Conservation (phyloP, 2,797 vertebrate genomes). For the Diceros bicornis region DNA sequence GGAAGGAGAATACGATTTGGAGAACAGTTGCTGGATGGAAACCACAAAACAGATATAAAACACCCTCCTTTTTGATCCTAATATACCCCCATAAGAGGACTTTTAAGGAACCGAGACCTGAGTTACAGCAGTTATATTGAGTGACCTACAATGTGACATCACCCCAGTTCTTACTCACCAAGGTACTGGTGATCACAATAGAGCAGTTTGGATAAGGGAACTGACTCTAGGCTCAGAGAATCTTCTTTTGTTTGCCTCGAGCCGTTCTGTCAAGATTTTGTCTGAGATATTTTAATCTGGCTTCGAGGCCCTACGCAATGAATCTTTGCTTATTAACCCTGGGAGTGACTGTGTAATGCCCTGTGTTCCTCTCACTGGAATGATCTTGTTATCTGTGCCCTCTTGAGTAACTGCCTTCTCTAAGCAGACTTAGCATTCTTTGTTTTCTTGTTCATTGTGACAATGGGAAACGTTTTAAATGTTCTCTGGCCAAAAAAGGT, state of each 20-base stretch:
- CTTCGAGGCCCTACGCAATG: background rate
- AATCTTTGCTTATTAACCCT: background rate
- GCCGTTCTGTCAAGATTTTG: background rate
- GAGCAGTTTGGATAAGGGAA: background rate
- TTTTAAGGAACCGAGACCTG: background rate
- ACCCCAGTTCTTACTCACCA: background rate
- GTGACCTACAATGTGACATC: background rate
- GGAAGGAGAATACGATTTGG: background rate
- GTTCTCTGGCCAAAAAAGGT: background rate
- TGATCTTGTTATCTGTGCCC: background rate
- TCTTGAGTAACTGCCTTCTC: background rate
- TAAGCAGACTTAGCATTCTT: background rate
- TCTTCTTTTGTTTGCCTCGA: background rate
- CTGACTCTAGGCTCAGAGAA: background rate
- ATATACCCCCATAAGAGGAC: background rate
- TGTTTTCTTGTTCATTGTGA: slow-evolving; percentile 17
- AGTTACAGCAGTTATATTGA: background rate
- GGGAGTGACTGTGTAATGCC: too few relatives aligned
- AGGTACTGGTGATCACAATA: background rate
- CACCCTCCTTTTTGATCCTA: background rate
- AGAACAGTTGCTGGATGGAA: background rate
- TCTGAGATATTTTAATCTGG: background rate
- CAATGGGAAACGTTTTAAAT: background rate
- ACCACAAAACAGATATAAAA: background rate
- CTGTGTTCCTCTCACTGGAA: background rate